phyloP scores from a whole-genome alignment of 2,888 invertebrate species.

The Anarsia innoxiella region DNA sequence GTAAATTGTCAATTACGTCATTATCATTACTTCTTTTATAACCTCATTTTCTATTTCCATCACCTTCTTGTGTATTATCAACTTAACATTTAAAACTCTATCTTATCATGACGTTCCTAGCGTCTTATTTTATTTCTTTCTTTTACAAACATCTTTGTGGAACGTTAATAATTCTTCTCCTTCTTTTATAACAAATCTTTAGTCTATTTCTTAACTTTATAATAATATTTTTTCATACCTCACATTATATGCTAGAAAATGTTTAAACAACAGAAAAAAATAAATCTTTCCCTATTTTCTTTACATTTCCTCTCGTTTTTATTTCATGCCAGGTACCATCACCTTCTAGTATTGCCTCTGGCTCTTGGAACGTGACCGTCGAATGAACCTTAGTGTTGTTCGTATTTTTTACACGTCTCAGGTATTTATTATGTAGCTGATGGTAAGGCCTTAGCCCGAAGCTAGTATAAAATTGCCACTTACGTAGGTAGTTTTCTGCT shows the following conservation, averaged over 20 bases:
- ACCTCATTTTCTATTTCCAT: background rate
- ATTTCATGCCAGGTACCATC: slow-evolving; percentile 13
- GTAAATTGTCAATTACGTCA: background rate
- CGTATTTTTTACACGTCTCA: slow-evolving; percentile 12
- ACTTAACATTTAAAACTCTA: too few relatives aligned
- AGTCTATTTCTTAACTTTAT: too few relatives aligned
- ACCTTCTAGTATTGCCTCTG: slow-evolving; percentile 31
- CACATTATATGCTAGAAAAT: too few relatives aligned
- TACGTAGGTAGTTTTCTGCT: too few relatives aligned
- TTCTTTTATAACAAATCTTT: too few relatives aligned
- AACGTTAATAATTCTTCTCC: too few relatives aligned
- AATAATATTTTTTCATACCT: too few relatives aligned
- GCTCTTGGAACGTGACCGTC: slow-evolving; percentile 32
- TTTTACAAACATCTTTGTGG: too few relatives aligned
- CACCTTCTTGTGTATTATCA: background rate
- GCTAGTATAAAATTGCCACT: slow-evolving; percentile 3
- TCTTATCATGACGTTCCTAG: too few relatives aligned
- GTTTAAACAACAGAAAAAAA: too few relatives aligned
- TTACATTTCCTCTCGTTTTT: slow-evolving; percentile 4
- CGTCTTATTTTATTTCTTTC: too few relatives aligned
- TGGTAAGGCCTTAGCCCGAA: slow-evolving; percentile 3
- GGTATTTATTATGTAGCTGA: slow-evolving; percentile 9
- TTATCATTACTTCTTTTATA: background rate
- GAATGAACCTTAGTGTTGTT: slow-evolving; percentile 18
- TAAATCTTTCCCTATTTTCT: background rate